phyloP scores from a whole-genome alignment of 2,797 vertebrate species.

The Alectoris magna region DNA sequence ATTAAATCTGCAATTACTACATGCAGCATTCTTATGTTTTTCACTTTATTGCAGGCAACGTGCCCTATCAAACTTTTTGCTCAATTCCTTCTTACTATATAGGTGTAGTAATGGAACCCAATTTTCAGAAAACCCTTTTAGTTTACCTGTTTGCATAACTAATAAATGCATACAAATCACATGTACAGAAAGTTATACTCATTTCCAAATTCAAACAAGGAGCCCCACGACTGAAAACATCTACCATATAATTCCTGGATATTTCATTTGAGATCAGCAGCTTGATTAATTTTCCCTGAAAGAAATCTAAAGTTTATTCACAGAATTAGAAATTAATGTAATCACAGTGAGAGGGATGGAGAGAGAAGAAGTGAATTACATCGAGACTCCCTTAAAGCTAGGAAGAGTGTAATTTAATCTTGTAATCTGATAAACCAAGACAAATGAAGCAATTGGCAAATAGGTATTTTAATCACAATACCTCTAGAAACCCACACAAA shows the following conservation, averaged over 20 bases:
- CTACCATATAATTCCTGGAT: neutral
- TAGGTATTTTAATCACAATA: conserved; percentile 69
- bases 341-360: neutral
- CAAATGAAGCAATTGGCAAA: conserved; percentile 72
- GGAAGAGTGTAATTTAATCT: conserved; percentile 68
- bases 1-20: neutral
- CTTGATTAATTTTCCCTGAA: neutral
- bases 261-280: neutral
- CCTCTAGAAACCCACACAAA: conserved; percentile 59
- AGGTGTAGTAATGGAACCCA: neutral
- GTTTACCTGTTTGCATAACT: neutral
- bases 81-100: neutral
- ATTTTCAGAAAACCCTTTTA: neutral
- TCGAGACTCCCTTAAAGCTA: conserved; percentile 51
- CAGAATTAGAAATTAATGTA: conserved; percentile 24
- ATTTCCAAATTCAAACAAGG: conserved; percentile 11
- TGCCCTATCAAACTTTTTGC: neutral
- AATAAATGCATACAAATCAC: neutral
- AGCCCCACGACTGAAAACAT: neutral
- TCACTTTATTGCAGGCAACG: neutral
- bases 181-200: neutral
- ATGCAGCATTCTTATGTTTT: neutral
- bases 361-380: neutral
- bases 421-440: conserved; percentile 78
- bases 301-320: conserved; percentile 33